Evolutionary conservation across 2,797 vertebrate genomes (phyloP).

Genomic region (Sebastolobus alascanus): DNA sequence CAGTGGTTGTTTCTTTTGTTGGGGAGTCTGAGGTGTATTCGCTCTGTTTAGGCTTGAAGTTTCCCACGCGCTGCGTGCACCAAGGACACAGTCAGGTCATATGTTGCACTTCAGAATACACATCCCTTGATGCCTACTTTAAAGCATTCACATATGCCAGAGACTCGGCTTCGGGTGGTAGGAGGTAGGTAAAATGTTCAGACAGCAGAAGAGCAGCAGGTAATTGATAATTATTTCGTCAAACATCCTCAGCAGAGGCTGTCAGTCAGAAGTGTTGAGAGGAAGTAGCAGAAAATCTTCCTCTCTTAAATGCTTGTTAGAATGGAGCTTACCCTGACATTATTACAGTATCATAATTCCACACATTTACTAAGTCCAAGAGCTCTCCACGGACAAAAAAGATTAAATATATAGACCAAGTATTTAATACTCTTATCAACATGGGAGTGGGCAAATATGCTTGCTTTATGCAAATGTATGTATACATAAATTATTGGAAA

Average conservation of each 20-base stretch:
- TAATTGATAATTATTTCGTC: conserved; percentile 48
- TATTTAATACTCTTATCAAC: too few species aligned
- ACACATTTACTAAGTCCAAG: not conserved
- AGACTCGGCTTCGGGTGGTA: conserved; percentile 21
- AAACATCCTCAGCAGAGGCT: conserved; percentile 11
- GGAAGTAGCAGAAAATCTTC: conserved; percentile 5
- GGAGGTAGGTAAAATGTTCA: conserved; percentile 30
- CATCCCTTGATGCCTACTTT: conserved; percentile 31
- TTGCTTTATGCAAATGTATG: too few species aligned
- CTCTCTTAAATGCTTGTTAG: conserved; percentile 13
- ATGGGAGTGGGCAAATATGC: too few species aligned
- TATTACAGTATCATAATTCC: not conserved
- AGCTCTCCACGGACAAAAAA: not conserved
- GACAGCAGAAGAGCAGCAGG: conserved; percentile 26
- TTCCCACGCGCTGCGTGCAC: conserved; percentile 15
- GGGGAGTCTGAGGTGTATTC: conserved; percentile 25
- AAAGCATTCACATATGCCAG: conserved; percentile 14
- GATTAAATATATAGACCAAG: not conserved
- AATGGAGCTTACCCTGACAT: not conserved
- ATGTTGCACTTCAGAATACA: conserved; percentile 46
- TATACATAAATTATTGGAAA: too few species aligned
- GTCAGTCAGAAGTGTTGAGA: conserved; percentile 29
- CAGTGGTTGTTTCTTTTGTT: conserved; percentile 11
- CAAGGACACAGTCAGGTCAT: conserved; percentile 19
- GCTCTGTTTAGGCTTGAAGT: conserved; percentile 19